Evolutionary conservation across 2,888 invertebrate genomes (phyloP).

Genomic region (Monoplex corrugatus): DNA sequence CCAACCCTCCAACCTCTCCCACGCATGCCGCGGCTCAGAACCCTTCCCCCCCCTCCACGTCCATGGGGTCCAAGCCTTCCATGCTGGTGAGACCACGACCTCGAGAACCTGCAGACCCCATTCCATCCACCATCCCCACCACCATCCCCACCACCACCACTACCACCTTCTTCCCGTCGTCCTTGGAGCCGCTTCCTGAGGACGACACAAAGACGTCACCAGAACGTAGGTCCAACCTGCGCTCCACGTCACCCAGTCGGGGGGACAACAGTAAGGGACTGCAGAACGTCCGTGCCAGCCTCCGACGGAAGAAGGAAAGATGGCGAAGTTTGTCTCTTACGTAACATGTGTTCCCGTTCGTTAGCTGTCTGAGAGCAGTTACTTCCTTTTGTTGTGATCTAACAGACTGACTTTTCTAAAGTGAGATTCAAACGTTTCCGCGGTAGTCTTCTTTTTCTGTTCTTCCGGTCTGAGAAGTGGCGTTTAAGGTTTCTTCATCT

Average conservation of each 20-base stretch:
- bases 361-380: background rate
- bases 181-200: constrained; percentile 36
- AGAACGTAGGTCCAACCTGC: background rate
- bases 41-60: background rate
- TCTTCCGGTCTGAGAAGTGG: background rate
- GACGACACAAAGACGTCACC: constrained; percentile 25
- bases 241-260: background rate
- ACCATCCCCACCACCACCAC: background rate
- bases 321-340: constrained; percentile 60
- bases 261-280: constrained; percentile 34
- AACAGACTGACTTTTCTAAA: too few species aligned
- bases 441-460: background rate
- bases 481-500: background rate
- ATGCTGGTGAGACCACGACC: constrained; percentile 35
- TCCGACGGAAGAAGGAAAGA: constrained; percentile 59
- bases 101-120: background rate
- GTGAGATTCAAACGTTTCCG: background rate
- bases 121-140: background rate
- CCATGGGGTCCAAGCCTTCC: constrained; percentile 32
- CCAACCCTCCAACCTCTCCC: background rate
- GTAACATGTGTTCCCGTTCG: background rate
- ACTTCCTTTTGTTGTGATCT: background rate
- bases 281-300: constrained; percentile 54
- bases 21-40: background rate
- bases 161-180: background rate